Base-by-base conservation (phyloP, 1,140 invertebrate species). In the Drosophila pectinifera region DNA sequence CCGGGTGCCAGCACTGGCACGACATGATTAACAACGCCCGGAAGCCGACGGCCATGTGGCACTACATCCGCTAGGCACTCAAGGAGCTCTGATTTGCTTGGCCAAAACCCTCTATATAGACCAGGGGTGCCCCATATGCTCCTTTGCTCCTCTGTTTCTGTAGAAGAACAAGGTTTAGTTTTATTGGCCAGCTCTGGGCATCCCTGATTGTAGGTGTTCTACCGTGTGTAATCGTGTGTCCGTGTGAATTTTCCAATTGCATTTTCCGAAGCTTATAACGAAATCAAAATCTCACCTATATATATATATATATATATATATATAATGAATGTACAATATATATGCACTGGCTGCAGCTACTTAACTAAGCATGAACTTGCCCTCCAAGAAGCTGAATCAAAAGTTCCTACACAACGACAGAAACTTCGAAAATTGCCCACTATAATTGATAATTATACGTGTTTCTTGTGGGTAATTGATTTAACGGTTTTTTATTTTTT, bases 11-110 rank as follows among this genome's bases (percentile, higher is more conserved):
- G 48, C 96, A 97, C 92, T 97, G 96, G 96, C 93, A 95, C 55
- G 95, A 96, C 73, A 96, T 97, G 95, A 95, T 95, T 11, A 95
- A 96, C 68, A 95, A 95, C 86, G 96, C 95, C n/a, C 94, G 96
- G 69, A 96, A 97, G 90, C 95, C 96, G 6, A 95, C 96, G 74
- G 95, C 96, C 56, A 96, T 96, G 95, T 97, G 96, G 96, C 96
- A 97, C 92, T 95, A 94, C 24, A 93, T 97, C 55, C 94, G 95
- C 93, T 95, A 95, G 92, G 55, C n/a, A 10, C 28, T 53, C 26
- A 74, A 54, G 36, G 64, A 53, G 28, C 54, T 41, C 46, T 53
- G 20, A 42, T 43, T 54, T 55, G 5, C 54, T 20, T 38, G 3
- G 13, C 20, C 49, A 11, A 26, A 26, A 38, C 31, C 3, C 26